Evolutionary conservation across 2,113 vertebrate species (phyloP), one percentile per base, ranked within the genome.

Genomic region (Spea bombifrons): DNA sequence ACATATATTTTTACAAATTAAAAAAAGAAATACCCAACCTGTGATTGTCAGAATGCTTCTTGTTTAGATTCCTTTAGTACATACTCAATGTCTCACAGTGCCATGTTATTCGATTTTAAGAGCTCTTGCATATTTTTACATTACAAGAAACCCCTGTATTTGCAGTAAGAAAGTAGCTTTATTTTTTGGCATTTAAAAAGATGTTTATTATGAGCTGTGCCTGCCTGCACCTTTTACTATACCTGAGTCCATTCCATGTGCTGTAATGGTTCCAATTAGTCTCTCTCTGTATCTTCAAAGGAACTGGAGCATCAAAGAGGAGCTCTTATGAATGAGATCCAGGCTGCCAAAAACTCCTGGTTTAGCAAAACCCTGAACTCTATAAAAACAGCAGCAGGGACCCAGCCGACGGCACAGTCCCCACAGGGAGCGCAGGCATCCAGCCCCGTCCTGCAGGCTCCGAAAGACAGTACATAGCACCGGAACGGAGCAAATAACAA

Each of bases 331-430:
- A 99, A 93, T 44, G 97, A 99, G 92, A 94, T 99, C 86, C 97
- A 99, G 89, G 96, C 97, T 76, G 96, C 97, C 89, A 98, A 96
- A 91, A 99, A 99, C 93, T 98, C 97, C 79, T 99, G 97, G 97
- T 97, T 99, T 93, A 99, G 96, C 90, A 98, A 99, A 93, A 99
- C 97, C 17, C 93, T 99, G 90, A 96, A 96, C 90, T 98, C 97
- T 75, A 94, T 99, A 83, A 99, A 99, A 93, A 98, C 93, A 3
- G 97, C 96, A 45, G 82, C 94, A 0, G 90, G 95, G 84, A 95
- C 91, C 0, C 97, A 96, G 89, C 89, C 95, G 1, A 85, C 94
- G 3, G 90, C 83, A 78, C 61, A 72, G 63, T 72, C 63, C 0
- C 89, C 95, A 0, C 91, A 84, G 79, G 78, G 78, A 47, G 71